These are phyloP conservation scores for Gorsachius magnificus DNA, from an alignment of 2,797 vertebrate genomes.

Conservation along the genomic window DNA sequence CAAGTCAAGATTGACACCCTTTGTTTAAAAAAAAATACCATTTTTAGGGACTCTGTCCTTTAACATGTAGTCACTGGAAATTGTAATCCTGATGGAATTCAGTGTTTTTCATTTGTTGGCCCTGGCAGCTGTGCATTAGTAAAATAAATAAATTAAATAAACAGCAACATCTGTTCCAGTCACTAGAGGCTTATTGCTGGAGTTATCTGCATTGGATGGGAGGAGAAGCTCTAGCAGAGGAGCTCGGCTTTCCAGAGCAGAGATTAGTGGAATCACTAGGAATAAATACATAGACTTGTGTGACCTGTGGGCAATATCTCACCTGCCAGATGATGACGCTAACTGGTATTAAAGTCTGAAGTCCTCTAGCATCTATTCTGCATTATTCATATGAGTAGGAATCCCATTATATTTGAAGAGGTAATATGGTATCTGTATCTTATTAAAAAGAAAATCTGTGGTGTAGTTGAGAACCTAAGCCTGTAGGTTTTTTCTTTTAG, in stretches of 20 bases:
- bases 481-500: background rate
- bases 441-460: background rate
- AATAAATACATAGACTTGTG: slow-evolving; percentile 35
- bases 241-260: background rate
- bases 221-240: background rate
- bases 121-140: slow-evolving; percentile 42
- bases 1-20: background rate
- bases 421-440: background rate
- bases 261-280: slow-evolving; percentile 37
- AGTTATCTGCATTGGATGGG: background rate
- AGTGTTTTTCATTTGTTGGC: background rate
- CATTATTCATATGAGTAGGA: background rate
- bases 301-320: background rate
- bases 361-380: background rate
- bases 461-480: background rate
- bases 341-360: background rate
- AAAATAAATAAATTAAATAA: slow-evolving; percentile 66
- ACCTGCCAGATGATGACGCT: background rate
- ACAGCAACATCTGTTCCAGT: slow-evolving; percentile 54
- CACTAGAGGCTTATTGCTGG: slow-evolving; percentile 31
- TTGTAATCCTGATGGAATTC: background rate
- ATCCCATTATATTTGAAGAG: background rate
- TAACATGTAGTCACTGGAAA: background rate
- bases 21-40: background rate
- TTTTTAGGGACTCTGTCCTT: background rate